Percentiles rank a stretch among this genome's conserved stretches.
phyloP scores from a whole-genome alignment of 2,888 invertebrate species.

The Lasioglossum vierecki region DNA sequence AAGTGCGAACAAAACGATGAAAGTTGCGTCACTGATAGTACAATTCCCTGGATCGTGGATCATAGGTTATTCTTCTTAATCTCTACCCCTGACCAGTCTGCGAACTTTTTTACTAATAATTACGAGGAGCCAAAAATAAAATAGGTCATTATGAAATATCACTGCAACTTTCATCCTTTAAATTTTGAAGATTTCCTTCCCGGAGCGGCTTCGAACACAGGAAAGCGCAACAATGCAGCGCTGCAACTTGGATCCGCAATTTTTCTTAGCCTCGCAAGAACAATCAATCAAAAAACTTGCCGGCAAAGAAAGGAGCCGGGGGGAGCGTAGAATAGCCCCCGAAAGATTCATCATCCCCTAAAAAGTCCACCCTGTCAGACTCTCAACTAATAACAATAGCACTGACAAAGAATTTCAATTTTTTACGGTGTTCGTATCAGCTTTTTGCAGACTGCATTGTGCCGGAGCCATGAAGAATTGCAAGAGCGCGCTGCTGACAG shows the following conservation, averaged over 20 bases:
- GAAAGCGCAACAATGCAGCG: neutral
- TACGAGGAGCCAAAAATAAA: neutral
- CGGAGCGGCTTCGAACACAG: neutral
- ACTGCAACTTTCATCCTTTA: neutral
- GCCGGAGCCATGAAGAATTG: neutral
- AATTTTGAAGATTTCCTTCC: neutral
- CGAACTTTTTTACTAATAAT: too few relatives aligned
- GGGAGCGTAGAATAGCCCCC: neutral
- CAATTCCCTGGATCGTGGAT: neutral
- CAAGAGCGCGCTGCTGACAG: neutral
- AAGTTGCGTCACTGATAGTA: slow-evolving; percentile 22
- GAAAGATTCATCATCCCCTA: slow-evolving; percentile 12
- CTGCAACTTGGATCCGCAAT: neutral
- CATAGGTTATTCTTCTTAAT: neutral
- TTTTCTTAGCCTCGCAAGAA: neutral
- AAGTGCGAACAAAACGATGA: slow-evolving; percentile 28
- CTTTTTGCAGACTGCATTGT: neutral
- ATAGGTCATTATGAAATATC: neutral
- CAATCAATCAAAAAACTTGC: slow-evolving; percentile 8
- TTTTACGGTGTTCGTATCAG: neutral
- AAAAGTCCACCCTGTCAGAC: neutral
- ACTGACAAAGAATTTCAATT: slow-evolving; percentile 7
- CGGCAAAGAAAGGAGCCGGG: neutral
- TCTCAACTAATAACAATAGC: slow-evolving; percentile 13
- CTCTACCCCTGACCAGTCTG: neutral